These are phyloP conservation scores for Hiodon tergisus DNA, from an alignment of 2,113 vertebrate genomes.

Conservation along the genomic window DNA sequence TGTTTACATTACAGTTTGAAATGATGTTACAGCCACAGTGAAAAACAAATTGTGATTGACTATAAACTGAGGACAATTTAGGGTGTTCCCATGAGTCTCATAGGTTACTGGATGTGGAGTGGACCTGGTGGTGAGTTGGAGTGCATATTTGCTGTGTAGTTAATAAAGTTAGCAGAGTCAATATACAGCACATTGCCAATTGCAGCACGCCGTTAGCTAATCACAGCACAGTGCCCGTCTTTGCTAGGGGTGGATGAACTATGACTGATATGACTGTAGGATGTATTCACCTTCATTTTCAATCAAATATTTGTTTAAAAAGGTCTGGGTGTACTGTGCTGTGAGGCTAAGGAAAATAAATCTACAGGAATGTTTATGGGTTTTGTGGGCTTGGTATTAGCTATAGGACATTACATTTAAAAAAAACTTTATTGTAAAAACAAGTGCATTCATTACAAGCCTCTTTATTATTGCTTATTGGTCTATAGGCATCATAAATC, in stretches of 20 bases:
- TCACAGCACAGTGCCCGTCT: neutral
- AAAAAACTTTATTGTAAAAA: too few species aligned
- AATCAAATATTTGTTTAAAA: neutral
- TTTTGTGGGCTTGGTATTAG: too few species aligned
- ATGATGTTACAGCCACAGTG: neutral
- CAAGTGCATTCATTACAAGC: too few species aligned
- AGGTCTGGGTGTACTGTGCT: neutral
- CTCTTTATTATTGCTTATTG: too few species aligned
- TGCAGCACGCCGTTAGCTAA: neutral
- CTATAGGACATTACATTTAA: too few species aligned
- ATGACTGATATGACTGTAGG: neutral
- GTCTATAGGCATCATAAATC: too few species aligned
- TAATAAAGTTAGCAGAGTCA: conserved; percentile 29
- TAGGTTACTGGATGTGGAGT: too few species aligned
- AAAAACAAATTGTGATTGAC: too few species aligned
- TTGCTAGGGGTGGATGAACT: conserved; percentile 4
- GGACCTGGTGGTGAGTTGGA: neutral
- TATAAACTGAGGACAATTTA: too few species aligned
- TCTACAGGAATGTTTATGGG: too few species aligned
- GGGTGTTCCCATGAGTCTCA: too few species aligned
- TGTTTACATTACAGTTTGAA: neutral
- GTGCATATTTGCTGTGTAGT: conserved; percentile 15
- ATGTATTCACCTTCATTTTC: neutral
- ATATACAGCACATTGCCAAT: neutral
- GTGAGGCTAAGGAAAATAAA: too few species aligned